phyloP scores from a whole-genome alignment of 1,140 invertebrate genomes.

The Stenopsyche tienmushanensis region DNA sequence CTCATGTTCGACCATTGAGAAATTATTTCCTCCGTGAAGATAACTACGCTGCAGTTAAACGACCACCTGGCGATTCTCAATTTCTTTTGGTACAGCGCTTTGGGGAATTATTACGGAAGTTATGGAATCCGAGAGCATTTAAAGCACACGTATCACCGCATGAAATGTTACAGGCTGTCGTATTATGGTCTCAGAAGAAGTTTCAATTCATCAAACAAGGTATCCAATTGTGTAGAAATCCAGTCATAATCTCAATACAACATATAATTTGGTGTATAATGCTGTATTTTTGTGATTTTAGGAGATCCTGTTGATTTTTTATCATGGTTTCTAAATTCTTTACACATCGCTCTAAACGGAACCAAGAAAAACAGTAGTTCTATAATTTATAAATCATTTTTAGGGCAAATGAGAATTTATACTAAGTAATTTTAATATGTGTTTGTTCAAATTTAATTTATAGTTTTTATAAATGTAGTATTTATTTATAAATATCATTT shows the following conservation, averaged over 20 bases:
- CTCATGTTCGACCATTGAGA: conserved; percentile 90
- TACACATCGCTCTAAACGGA: conserved; percentile 88
- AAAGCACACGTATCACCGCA: conserved; percentile 99
- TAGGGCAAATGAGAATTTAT: conserved; percentile 94
- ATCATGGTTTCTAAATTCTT: conserved; percentile 93
- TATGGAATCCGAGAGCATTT: conserved; percentile 99
- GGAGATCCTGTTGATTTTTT: conserved; percentile 97
- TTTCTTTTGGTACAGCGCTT: conserved; percentile 94
- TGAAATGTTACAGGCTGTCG: conserved; percentile 99
- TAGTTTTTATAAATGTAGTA: conserved; percentile 16
- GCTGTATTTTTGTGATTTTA: conserved; percentile 46
- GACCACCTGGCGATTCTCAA: conserved; percentile 89
- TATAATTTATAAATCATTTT: conserved; percentile 93
- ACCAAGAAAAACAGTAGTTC: conserved; percentile 81
- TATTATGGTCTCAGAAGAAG: conserved; percentile 95
- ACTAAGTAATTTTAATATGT: conserved; percentile 55
- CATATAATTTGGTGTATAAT: no score
- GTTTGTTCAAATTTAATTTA: conserved; percentile 1
- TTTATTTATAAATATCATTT: conserved; percentile 21
- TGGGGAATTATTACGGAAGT: conserved; percentile 94
- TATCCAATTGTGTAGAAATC: background rate
- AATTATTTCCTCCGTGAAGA: conserved; percentile 94
- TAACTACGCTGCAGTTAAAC: conserved; percentile 85
- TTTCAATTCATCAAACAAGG: conserved; percentile 99
- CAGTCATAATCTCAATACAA: no score